A percentile compares a stretch with the other conserved stretches of the same genome.
phyloP scores from a whole-genome alignment of 1,140 invertebrate species.

The Helicoverpa zea region DNA sequence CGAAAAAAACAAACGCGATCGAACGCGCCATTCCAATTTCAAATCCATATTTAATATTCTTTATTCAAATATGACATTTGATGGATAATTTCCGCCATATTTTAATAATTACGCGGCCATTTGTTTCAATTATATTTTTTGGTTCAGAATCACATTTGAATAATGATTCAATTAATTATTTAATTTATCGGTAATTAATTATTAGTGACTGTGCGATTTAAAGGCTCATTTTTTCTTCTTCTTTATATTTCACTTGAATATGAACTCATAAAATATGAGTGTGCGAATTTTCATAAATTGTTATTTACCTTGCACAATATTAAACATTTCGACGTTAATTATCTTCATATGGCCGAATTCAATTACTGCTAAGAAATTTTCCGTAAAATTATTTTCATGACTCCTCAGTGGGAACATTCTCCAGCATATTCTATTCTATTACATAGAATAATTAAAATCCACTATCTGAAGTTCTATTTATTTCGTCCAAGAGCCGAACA shows the following conservation, averaged over 20 bases:
- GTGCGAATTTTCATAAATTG: slow-evolving; percentile 11
- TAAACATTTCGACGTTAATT: neutral
- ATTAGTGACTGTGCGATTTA: neutral
- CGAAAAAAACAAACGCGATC: neutral
- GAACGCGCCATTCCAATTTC: neutral
- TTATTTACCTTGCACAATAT: neutral
- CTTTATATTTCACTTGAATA: neutral
- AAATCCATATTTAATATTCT: slow-evolving; percentile 29
- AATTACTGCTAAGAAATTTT: slow-evolving; percentile 1
- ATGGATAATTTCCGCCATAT: slow-evolving; percentile 33
- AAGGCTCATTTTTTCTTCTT: neutral
- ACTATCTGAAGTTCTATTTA: too few species aligned
- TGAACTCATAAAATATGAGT: neutral
- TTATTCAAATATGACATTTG: slow-evolving; percentile 36
- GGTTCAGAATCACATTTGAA: neutral
- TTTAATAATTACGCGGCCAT: slow-evolving; percentile 27
- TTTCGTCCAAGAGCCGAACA: too few species aligned
- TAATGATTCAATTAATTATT: slow-evolving; percentile 34
- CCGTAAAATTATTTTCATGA: neutral
- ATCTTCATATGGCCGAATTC: neutral
- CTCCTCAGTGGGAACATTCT: too few species aligned
- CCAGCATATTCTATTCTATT: too few species aligned
- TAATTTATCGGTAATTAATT: slow-evolving; percentile 29
- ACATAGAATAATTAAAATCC: too few species aligned
- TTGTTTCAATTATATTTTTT: neutral